Evolutionary conservation across 2,797 vertebrate genomes (phyloP), one percentile per base, ranked within the genome.

Genomic region (Spea hammondii): DNA sequence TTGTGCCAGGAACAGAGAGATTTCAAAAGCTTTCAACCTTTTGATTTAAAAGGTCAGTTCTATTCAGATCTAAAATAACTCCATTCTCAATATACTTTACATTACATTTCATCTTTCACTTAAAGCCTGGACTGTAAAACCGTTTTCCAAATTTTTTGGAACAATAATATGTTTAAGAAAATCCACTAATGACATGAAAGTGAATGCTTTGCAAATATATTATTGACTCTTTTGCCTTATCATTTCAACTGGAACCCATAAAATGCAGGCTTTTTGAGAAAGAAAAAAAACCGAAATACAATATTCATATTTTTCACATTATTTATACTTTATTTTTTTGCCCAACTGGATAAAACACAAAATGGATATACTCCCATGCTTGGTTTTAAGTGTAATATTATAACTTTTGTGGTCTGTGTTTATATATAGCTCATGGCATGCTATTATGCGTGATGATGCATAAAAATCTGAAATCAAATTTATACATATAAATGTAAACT

Each of bases 21-120:
- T 72, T 77, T 60, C 44, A 82, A 73, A 82, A 69, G 70, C 69
- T 32, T 32, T 32, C 32, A 32, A 32, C 32, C 32, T 32, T 32
- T 32, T 82, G 79, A 82, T 73, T 65, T 77, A 74, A 77, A 82
- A 82, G 79, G 79, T 82, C 79, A 77, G 14, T 45, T n/a, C 64
- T 77, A 77, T 72, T 79, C 44, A 60, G 49, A 74, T 77, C 69
- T 72, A 72, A 17, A 60, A 51, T 46, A 45, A 62, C 44, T 57
- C 32, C 32, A 32, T 76, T 74, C 73, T 65, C 17, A 57, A 76
- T 76, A 11, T 62, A 7, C 9, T 62, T 32, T 65, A 8, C 6
- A 45, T 32, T 2, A 65, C 59, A 32, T 12, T 6, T 11, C 64
- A 65, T 11, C 32, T 45, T 65, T 7, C 32, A 11, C 59, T 49